These are phyloP conservation scores for Leptinotarsa texana DNA, from an alignment of 1,140 invertebrate species.

Conservation along the genomic window DNA sequence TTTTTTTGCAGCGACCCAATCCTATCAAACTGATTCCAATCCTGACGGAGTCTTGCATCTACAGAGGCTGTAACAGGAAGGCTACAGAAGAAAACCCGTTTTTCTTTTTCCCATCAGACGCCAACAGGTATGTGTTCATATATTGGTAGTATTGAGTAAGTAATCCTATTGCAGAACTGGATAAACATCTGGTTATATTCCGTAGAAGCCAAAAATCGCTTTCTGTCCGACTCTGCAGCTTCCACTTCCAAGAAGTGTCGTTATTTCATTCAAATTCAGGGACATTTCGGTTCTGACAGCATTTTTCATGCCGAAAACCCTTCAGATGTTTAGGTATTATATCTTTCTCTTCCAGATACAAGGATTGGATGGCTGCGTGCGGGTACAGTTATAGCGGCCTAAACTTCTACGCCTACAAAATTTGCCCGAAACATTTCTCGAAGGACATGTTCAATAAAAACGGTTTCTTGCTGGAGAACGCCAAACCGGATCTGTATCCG, in stretches of 20 bases:
- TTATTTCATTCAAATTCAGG: too few relatives aligned
- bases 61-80: not conserved
- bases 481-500: not conserved
- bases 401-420: not conserved
- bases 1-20: not conserved
- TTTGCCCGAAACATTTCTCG: not conserved
- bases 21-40: not conserved
- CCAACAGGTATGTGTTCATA: not conserved
- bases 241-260: too few relatives aligned
- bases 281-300: too few relatives aligned
- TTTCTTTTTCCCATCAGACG: slow-evolving; percentile 9
- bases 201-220: too few relatives aligned
- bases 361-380: slow-evolving; percentile 2
- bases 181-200: too few relatives aligned
- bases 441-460: not conserved
- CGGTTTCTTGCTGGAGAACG: not conserved
- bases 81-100: not conserved
- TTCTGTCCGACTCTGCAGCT: too few relatives aligned
- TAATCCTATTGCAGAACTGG: too few relatives aligned
- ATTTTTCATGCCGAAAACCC: too few relatives aligned
- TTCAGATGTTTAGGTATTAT: too few relatives aligned
- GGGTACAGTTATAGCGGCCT: not conserved
- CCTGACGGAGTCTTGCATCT: not conserved
- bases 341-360: not conserved
- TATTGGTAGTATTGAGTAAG: too few relatives aligned